A percentile compares a stretch with the other conserved stretches of the same genome.
Conservation (phyloP, 2,888 invertebrate species). For the Sipha maydis region DNA sequence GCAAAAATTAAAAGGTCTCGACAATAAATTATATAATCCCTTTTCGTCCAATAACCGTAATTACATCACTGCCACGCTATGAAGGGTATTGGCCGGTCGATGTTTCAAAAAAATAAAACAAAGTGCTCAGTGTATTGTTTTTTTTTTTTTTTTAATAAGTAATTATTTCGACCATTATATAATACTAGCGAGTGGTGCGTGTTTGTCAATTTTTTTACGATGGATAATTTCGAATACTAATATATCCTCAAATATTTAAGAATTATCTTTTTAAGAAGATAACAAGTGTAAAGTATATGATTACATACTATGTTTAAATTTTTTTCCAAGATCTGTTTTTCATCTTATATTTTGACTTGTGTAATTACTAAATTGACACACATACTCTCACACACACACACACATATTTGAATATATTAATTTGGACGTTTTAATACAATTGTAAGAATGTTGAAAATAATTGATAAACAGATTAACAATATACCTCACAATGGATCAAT, state of each 20-base stretch:
- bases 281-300: background rate
- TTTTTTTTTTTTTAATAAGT: constrained; percentile 33
- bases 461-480: too few relatives aligned
- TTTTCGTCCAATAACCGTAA: constrained; percentile 57
- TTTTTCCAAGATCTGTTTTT: background rate
- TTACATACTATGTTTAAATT: background rate
- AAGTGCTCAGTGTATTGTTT: constrained; percentile 36
- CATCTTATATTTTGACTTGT: background rate
- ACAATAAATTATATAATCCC: constrained; percentile 56
- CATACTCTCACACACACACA: too few relatives aligned
- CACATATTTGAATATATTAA: too few relatives aligned
- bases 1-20: constrained; percentile 55
- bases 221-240: background rate
- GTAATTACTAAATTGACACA: background rate
- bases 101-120: constrained; percentile 22
- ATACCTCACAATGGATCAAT: too few relatives aligned
- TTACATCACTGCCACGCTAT: constrained; percentile 32
- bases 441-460: too few relatives aligned
- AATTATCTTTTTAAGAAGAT: background rate
- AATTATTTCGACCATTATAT: constrained; percentile 37
- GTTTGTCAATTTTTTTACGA: background rate
- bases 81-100: constrained; percentile 10
- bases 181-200: background rate
- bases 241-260: too few relatives aligned
- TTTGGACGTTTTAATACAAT: too few relatives aligned